Percentiles rank a stretch among this genome's conserved stretches.
These are phyloP conservation scores for Argentina silus DNA, from an alignment of 2,797 vertebrate genomes.

Conservation along the genomic window DNA sequence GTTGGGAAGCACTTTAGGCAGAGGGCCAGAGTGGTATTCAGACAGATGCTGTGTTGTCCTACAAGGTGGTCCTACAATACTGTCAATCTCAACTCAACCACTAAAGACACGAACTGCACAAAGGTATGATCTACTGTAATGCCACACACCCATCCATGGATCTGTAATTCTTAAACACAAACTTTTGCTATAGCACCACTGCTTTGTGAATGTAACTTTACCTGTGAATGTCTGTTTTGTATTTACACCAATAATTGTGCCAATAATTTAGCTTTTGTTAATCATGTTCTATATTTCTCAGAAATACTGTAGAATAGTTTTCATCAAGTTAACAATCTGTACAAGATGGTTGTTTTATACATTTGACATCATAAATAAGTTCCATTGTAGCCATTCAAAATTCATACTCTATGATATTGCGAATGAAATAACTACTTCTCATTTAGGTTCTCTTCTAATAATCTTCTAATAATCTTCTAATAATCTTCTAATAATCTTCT, in stretches of 20 bases:
- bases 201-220: not conserved
- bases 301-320: too few species aligned
- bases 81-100: conserved; percentile 44
- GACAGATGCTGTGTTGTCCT: conserved; percentile 29
- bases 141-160: not conserved
- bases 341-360: too few species aligned
- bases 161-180: not conserved
- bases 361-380: too few species aligned
- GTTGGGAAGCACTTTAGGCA: conserved; percentile 88
- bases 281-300: not conserved
- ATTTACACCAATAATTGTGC: not conserved
- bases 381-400: too few species aligned
- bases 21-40: conserved; percentile 76
- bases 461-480: too few species aligned
- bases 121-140: conserved; percentile 38
- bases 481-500: too few species aligned
- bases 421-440: too few species aligned
- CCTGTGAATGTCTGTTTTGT: not conserved
- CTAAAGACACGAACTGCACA: conserved; percentile 53
- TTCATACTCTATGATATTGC: too few species aligned
- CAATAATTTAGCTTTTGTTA: not conserved
- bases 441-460: not conserved
- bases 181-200: not conserved
- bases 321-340: too few species aligned
- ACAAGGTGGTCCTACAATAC: conserved; percentile 26